phyloP scores from a whole-genome alignment of 2,113 vertebrate genomes.

The Malurus melanocephalus region DNA sequence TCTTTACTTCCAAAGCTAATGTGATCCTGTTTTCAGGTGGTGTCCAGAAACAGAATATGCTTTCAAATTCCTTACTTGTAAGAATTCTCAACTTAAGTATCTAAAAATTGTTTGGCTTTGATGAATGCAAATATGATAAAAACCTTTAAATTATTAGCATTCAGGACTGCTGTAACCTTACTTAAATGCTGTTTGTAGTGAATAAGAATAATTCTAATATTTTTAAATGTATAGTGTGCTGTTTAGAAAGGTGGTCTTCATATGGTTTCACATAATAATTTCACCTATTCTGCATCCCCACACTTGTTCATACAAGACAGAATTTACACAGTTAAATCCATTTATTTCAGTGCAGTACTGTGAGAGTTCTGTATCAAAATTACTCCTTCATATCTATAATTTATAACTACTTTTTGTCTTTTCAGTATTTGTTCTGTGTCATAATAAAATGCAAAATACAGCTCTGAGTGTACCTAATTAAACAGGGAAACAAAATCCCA shows the following conservation, averaged over 20 bases:
- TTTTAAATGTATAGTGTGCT: not conserved
- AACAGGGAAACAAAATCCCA: not conserved
- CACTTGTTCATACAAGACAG: not conserved
- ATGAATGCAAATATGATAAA: slow-evolving; percentile 12
- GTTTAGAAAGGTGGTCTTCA: not conserved
- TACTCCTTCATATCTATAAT: not conserved
- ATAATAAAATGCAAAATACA: not conserved
- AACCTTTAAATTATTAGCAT: not conserved
- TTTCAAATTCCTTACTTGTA: slow-evolving; percentile 8
- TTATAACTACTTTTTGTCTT: not conserved
- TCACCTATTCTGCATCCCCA: not conserved
- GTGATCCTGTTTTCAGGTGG: not conserved
- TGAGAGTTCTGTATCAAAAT: not conserved
- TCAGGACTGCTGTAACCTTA: not conserved
- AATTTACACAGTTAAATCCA: not conserved
- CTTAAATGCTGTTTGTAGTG: not conserved
- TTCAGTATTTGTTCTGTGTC: not conserved
- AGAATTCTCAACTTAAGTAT: not conserved
- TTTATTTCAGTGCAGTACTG: not conserved
- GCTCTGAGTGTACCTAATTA: not conserved
- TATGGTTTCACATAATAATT: not conserved
- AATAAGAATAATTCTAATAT: not conserved
- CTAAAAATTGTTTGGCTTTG: slow-evolving; percentile 16
- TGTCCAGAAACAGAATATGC: not conserved
- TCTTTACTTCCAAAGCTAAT: slow-evolving; percentile 27